Conservation (phyloP, 2,113 vertebrate genomes). For the Bungarus multicinctus region DNA sequence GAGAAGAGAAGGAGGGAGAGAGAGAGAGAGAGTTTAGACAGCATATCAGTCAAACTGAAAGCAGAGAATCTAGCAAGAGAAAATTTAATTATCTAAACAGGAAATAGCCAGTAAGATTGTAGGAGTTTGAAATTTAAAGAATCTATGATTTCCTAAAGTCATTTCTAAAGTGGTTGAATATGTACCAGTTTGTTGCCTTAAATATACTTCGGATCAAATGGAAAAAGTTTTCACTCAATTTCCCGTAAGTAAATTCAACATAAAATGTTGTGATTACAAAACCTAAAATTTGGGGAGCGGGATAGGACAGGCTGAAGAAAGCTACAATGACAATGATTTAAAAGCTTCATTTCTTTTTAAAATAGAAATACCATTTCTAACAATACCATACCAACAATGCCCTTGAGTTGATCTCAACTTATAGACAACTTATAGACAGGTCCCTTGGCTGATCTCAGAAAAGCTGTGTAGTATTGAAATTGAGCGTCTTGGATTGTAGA, state of each 20-base stretch:
- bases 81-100: background rate
- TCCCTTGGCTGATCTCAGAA: background rate
- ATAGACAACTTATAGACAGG: background rate
- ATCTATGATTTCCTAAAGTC: background rate
- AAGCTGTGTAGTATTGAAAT: background rate
- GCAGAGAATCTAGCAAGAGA: background rate
- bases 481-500: background rate
- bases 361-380: background rate
- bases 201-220: background rate
- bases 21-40: background rate
- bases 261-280: background rate
- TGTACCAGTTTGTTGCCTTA: background rate
- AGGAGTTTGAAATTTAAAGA: too few relatives aligned
- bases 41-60: background rate
- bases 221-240: background rate
- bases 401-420: background rate
- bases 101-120: background rate
- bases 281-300: background rate
- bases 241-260: background rate
- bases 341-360: background rate
- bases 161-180: rapidly evolving
- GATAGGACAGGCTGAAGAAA: background rate
- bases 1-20: too few relatives aligned
- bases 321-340: background rate
- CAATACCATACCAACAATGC: too few relatives aligned